These are phyloP conservation scores for Gila robusta DNA, from an alignment of 2,797 vertebrate genomes.

Conservation along the genomic window DNA sequence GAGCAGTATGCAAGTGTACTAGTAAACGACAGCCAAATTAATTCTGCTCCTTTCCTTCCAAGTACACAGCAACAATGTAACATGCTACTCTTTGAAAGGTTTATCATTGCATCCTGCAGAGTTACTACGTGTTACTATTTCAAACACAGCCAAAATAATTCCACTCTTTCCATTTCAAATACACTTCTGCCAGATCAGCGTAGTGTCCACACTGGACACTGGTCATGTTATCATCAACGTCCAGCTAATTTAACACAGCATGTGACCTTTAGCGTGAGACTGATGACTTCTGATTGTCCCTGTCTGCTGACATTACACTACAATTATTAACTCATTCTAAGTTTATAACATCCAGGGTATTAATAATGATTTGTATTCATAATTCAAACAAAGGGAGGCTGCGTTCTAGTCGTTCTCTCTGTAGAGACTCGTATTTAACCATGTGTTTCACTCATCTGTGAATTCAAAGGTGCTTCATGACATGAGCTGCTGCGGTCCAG, in stretches of 20 bases:
- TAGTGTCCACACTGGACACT: constrained; percentile 24
- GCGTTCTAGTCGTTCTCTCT: constrained; percentile 39
- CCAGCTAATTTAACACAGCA: constrained; percentile 49
- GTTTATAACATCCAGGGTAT: neutral
- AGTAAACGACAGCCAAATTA: neutral
- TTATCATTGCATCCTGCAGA: neutral
- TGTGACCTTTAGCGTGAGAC: constrained; percentile 59
- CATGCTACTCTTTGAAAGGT: neutral
- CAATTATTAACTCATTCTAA: neutral
- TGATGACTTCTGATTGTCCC: constrained; percentile 11
- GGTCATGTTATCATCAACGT: constrained; percentile 22
- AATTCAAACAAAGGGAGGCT: constrained; percentile 40
- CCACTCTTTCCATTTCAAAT: neutral
- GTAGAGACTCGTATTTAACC: constrained; percentile 71
- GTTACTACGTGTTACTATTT: neutral
- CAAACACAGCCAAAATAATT: neutral
- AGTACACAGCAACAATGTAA: neutral
- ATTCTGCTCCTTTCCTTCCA: neutral
- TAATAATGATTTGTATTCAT: constrained; percentile 52
- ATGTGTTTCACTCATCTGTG: constrained; percentile 76
- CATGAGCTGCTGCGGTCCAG: constrained; percentile 77
- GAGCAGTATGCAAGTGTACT: neutral
- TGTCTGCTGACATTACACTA: constrained; percentile 30
- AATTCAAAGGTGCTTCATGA: constrained; percentile 70
- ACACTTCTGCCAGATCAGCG: neutral